Base-by-base conservation (phyloP, 1,140 invertebrate genomes). In the Capitella teleta region DNA sequence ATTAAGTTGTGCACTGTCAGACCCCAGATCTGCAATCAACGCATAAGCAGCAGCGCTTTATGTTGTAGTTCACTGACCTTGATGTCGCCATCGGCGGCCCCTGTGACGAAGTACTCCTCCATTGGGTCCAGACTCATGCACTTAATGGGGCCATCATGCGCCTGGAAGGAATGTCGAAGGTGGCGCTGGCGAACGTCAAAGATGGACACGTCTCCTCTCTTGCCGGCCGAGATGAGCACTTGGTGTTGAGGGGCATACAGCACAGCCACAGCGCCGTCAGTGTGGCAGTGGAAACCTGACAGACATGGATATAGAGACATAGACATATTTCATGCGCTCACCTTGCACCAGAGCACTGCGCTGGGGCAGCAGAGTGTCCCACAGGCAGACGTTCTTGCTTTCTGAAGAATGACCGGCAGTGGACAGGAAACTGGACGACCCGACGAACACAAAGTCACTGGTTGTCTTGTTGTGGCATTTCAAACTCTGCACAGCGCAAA, bases 81-180 rank as follows among this genome's bases (percentile, higher is more conserved):
- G 55, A 98, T 94, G 74, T 98, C 92, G 21, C 95, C 95, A 73
- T 98, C 94, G n/a, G 90, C 87, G 32, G 93, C 88, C 28, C 94
- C 95, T 47, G 93, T 93, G 6, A 91, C 90, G 72, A 97, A 96
- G 70, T 87, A 89, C 72, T 98, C 92, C 75, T 98, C 91, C 46
- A 84, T 81, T 0, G 88, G 87, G 76, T 98, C 91, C 10, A 97
- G 77, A 28, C 90, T 85, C 54, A 98, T 78, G 68, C 91, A 94
- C 74, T 95, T 95, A 43, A 98, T 85, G 47, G 90, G 82, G 36
- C 83, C 85, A 61, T 95, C 90, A 66, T 96, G 91, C 41, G 87
- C 90, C 71, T 84, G 80, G 71, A 95, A 90, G 59, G 86, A 82
- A 65, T 95, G 86, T 8, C 89, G 78, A 40, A 93, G 78, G 45